Percentiles rank a stretch among this genome's conserved stretches.
phyloP scores from a whole-genome alignment of 2,797 vertebrate species.

The Emys orbicularis region DNA sequence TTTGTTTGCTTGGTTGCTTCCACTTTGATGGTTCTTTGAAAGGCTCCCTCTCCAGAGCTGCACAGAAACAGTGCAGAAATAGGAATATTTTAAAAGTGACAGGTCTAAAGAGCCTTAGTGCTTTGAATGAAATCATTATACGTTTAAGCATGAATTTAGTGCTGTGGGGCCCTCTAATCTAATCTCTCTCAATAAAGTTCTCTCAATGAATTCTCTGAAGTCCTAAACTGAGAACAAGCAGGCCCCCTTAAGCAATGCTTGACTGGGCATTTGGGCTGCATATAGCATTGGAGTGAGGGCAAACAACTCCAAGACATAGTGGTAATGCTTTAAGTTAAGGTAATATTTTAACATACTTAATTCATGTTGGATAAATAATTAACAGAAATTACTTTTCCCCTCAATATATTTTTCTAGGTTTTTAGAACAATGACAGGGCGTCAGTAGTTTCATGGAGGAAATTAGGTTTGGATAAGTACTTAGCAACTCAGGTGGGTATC shows the following conservation, averaged over 20 bases:
- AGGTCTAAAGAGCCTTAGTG: conserved; percentile 35
- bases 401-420: neutral
- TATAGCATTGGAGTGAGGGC: neutral
- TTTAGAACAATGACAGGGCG: neutral
- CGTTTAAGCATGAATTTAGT: conserved; percentile 48
- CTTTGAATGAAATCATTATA: conserved; percentile 31
- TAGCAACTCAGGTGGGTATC: neutral
- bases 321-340: neutral
- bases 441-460: neutral
- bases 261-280: neutral
- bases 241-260: neutral
- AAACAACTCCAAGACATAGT: neutral
- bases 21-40: conserved; percentile 33
- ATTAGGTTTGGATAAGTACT: neutral
- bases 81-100: conserved; percentile 43
- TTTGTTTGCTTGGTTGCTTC: conserved; percentile 45
- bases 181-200: conserved; percentile 36
- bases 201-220: conserved; percentile 1
- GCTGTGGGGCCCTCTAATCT: conserved; percentile 33
- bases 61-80: conserved; percentile 8
- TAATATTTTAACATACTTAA: neutral
- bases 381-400: neutral
- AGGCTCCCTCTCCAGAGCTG: conserved; percentile 34
- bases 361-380: neutral
- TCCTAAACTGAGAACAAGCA: neutral